phyloP scores from a whole-genome alignment of 2,797 vertebrate genomes.

The Spinibarbus caldwelli region DNA sequence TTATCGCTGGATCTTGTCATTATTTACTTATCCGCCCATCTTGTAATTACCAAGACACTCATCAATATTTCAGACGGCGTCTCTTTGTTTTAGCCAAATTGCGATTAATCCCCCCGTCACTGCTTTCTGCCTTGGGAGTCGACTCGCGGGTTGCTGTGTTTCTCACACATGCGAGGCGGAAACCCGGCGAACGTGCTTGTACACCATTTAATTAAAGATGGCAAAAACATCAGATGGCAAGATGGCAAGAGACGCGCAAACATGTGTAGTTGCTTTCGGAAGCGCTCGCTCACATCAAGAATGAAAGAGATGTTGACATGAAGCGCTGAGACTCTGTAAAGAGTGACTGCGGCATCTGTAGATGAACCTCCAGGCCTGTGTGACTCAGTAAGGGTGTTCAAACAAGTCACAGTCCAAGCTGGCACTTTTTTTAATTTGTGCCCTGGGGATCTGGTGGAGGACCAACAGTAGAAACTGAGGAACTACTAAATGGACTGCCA shows the following conservation, averaged over 20 bases:
- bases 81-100: slow-evolving; percentile 76
- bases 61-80: slow-evolving; percentile 65
- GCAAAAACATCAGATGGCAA: slow-evolving; percentile 49
- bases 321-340: slow-evolving; percentile 3
- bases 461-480: not conserved
- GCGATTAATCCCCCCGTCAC: slow-evolving; percentile 69
- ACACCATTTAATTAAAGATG: slow-evolving; percentile 51
- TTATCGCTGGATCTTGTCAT: slow-evolving; percentile 68
- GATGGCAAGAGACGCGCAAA: slow-evolving; percentile 32
- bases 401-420: slow-evolving; percentile 7
- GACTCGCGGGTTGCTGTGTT: slow-evolving; percentile 6
- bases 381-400: slow-evolving; percentile 19
- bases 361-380: slow-evolving; percentile 30
- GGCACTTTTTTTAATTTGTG: not conserved
- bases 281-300: not conserved
- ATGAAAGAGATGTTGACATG: slow-evolving; percentile 41
- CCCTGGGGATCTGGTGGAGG: not conserved
- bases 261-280: slow-evolving; percentile 31
- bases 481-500: not conserved
- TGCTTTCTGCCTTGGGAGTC: slow-evolving; percentile 31
- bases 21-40: slow-evolving; percentile 73
- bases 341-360: not conserved
- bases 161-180: not conserved
- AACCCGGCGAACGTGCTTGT: too few species aligned
- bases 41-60: slow-evolving; percentile 73